Evolutionary conservation across 2,113 vertebrate species (phyloP), one percentile per base, ranked within the genome.

Genomic region (Meriones unguiculatus): DNA sequence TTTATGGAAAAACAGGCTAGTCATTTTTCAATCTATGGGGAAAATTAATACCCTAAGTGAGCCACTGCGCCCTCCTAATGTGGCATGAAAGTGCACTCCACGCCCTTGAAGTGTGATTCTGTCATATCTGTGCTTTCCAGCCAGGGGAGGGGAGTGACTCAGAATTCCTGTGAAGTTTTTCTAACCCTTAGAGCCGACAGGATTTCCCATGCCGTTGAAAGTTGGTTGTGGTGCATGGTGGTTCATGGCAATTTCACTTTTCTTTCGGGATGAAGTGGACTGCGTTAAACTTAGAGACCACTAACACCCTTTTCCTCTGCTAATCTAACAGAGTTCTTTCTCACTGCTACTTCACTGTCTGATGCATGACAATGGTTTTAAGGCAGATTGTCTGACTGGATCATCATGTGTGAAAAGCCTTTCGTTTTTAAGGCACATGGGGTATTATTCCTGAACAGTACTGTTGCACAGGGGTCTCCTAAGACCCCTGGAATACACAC

Each of bases 1-100:
- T 94, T 97, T 85, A 81, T 80, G 75, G 95, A 85, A 78, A 86
- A 94, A 80, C 82, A 54, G 90, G 41, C 87, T 91, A 91, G 86
- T 88, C 80, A 77, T 91, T 84, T 95, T 97, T 80, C 75, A 80
- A 59, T 82, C 87, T 93, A 67, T 46, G 13, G 64, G 85, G 84
- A 65, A 80, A 91, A 90, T 90, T 87, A 82, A 5, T 90, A 76
- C 91, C 41, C 72, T 85, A 92, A 88, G 75, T 87, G 75, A 95
- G 64, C 57, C n/a, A 38, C 77, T 87, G 69, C 41, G 69, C 94
- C 73, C 91, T 59, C 57, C 75, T 92, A 70, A 12, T 65, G 75
- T 20, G 87, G 67, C 87, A 41, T 5, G 78, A 80, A 76, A 95
- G 84, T 28, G 62, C 8, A 70, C 84, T 80, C 72, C 32, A 24